These are phyloP conservation scores for Drosophila antonietae DNA, from an alignment of 2,888 invertebrate species.

Conservation along the genomic window DNA sequence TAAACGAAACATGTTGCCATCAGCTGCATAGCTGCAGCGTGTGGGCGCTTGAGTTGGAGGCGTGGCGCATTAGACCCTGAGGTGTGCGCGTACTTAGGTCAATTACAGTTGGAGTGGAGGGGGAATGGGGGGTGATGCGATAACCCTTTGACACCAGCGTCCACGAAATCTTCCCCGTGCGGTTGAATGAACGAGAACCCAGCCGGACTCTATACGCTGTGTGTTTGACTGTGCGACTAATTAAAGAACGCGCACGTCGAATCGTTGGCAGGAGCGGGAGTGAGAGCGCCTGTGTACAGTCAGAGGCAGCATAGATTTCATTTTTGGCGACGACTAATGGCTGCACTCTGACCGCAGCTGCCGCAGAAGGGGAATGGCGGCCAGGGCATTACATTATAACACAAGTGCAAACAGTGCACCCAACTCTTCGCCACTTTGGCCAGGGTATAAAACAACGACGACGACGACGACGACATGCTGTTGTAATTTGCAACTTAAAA, in stretches of 20 bases:
- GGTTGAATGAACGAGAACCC: conserved; percentile 20
- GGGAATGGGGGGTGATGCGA: conserved; percentile 30
- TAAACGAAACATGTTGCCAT: conserved; percentile 66
- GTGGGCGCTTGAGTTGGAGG: conserved; percentile 8
- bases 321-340: conserved; percentile 78
- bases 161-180: conserved; percentile 14
- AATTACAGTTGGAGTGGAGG: conserved; percentile 51
- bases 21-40: conserved; percentile 8
- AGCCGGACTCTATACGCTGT: conserved; percentile 13
- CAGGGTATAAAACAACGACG: conserved; percentile 7
- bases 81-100: conserved; percentile 69
- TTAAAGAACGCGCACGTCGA: conserved; percentile 73
- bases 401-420: conserved; percentile 20
- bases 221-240: conserved; percentile 57
- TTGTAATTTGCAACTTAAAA: conserved; percentile 73
- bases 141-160: conserved; percentile 63
- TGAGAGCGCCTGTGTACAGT: background rate
- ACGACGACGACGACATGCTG: conserved; percentile 45
- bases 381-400: conserved; percentile 43
- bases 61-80: conserved; percentile 44
- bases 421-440: background rate
- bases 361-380: conserved; percentile 32
- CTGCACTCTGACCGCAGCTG: conserved; percentile 71
- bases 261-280: background rate
- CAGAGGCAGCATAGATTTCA: conserved; percentile 64